Evolutionary conservation across 1,140 invertebrate species (phyloP), one percentile per base, ranked within the genome.

Genomic region (Gryon sp.): DNA sequence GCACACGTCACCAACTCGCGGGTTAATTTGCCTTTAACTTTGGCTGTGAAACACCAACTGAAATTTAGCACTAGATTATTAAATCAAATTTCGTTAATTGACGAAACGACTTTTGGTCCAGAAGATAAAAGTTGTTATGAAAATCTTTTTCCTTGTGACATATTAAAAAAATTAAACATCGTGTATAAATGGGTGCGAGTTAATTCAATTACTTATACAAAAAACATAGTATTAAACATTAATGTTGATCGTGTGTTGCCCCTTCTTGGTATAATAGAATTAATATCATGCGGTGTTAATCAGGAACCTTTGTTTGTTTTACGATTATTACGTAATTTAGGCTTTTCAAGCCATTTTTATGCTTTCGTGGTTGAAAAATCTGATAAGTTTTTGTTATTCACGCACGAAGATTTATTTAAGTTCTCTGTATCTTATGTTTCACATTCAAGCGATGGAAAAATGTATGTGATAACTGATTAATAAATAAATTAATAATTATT

Each of bases 21-120:
- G 0, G 20, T 60, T 14, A 60, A 72, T 62, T 45, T 53, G 45
- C 46, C 55, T 4, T 45, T 24, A 4, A 60, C 66, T 5, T 53
- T 72, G 36, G 24, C 30, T n/a, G 7, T 62, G 9, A 72, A 72
- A 72, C 8, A 68, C 12, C 63, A 68, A 11, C 15, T 68, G 14
- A 68, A 68, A 40, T 57, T 41, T 3, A 15, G 7, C 28, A 15
- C 5, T 48, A 38, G 19, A 50, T 40, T 63, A 50, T 16, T 50
- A 0, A 63, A 16, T 28, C n/a, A 63, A 7, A 38, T 4, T 14
- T 26, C 0, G 6, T 26, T 55, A 7, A 11, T 9, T n/a, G 34
- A 55, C 3, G n/a, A 1, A 26, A 36, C 40, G 0, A 18, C 8
- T 1, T 26, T 24, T 40, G 50, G 50, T 0, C 34, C 50, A 14